phyloP scores from a whole-genome alignment of 2,113 vertebrate species.

The Dasypus novemcinctus region DNA sequence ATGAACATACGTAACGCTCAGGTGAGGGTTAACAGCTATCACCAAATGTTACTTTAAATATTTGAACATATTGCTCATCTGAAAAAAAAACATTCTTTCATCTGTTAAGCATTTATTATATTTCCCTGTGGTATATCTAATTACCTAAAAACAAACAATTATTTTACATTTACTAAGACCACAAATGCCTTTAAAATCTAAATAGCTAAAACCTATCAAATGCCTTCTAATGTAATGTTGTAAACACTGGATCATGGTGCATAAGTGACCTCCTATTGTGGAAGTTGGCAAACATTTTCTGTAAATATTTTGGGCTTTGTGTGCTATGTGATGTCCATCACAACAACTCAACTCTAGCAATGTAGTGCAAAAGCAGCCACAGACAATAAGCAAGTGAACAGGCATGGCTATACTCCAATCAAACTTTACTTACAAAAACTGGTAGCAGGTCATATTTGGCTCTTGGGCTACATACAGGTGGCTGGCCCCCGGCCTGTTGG shows the following conservation, averaged over 20 bases:
- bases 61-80: not conserved
- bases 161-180: not conserved
- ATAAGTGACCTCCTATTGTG: not conserved
- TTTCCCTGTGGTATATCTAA: not conserved
- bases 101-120: no score
- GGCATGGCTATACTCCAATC: not conserved
- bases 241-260: not conserved
- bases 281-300: not conserved
- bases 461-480: not conserved
- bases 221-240: not conserved
- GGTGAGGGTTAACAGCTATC: not conserved
- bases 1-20: not conserved
- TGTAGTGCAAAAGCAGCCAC: not conserved
- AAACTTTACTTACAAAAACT: not conserved
- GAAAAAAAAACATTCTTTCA: not conserved
- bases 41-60: not conserved
- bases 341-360: not conserved
- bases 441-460: not conserved
- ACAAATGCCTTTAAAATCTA: conserved; percentile 29
- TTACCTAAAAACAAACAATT: conserved; percentile 25
- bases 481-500: not conserved
- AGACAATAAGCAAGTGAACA: not conserved
- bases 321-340: not conserved
- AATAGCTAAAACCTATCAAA: not conserved
- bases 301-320: conserved; percentile 40